Evolutionary conservation across 2,797 vertebrate species (phyloP), one percentile per base, ranked within the genome.

Genomic region (Manis pentadactyla): DNA sequence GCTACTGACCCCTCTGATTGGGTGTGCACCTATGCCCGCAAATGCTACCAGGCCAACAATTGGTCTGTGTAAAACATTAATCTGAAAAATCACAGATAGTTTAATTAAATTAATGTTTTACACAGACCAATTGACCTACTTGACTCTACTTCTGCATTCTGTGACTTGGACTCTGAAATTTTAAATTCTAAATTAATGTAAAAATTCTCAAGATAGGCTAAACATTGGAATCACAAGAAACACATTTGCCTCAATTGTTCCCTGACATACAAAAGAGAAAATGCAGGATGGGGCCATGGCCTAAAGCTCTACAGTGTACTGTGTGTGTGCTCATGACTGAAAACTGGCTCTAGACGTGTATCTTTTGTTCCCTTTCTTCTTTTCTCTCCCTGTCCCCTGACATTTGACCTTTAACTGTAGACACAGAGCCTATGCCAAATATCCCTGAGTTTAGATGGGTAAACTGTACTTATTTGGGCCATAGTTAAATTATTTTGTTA

Each of bases 401-500:
- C 15, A 75, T 90, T 66, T 96, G 83, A 82, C 64, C 2, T 92
- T 92, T 87, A 86, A 59, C 29, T 87, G 84, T 85, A 91, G 11
- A 73, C 23, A 69, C 0, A 84, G 1, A 34, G 0, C 6, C 27
- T 88, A 5, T 92, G 51, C 64, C 49, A 74, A 64, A 61, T 87
- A 83, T 42, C 29, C 7, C 5, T 57, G 37, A 64, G 27, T 77
- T 71, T 77, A 55, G 84, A 53, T 55, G 19, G 21, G 3, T 68
- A 91, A 90, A 85, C 10, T 63, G 68, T 90, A 89, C 27, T 79
- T 68, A 17, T 77, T 82, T 71, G 71, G 55, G 27, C 23, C 37
- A 84, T 92, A 78, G 29, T 87, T 93, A 84, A 81, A 64, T 92
- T 55, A 89, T 63, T 84, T 85, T 69, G 13, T 85, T 92, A 49